phyloP scores from a whole-genome alignment of 2,113 vertebrate species.

The Climacteris rufus region DNA sequence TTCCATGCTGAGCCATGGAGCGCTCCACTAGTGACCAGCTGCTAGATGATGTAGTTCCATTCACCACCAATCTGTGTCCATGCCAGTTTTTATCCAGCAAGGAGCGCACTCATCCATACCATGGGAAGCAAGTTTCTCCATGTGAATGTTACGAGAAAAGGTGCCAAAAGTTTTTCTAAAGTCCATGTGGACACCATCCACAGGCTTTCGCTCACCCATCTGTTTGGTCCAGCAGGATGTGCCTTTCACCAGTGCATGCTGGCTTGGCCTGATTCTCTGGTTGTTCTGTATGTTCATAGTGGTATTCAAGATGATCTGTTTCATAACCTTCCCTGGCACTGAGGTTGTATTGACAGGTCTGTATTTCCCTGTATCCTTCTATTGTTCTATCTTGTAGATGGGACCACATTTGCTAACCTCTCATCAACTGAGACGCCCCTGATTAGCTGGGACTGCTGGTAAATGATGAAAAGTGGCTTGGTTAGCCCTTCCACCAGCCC shows the following conservation, averaged over 20 bases:
- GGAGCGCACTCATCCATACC: too few relatives aligned
- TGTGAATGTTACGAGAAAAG: background rate
- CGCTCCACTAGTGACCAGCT: too few relatives aligned
- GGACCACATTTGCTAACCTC: background rate
- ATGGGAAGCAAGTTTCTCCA: background rate
- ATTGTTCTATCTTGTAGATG: background rate
- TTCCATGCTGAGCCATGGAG: background rate
- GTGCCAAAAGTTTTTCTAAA: background rate
- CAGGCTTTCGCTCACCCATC: background rate
- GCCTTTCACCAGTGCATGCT: background rate
- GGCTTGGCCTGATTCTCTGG: background rate
- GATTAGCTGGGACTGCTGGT: background rate
- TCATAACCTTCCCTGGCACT: background rate
- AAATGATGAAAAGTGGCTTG: background rate
- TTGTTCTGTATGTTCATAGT: background rate
- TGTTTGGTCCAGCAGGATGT: background rate
- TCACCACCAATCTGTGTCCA: accelerated
- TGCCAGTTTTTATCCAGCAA: background rate
- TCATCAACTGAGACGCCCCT: background rate
- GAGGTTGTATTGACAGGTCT: background rate
- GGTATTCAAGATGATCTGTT: background rate
- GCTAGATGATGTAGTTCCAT: too few relatives aligned
- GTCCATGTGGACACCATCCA: background rate
- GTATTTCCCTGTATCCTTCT: background rate
- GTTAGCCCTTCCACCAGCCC: background rate